These are phyloP conservation scores for Loxodonta africana DNA, from an alignment of 2,113 vertebrate genomes.

Conservation along the genomic window DNA sequence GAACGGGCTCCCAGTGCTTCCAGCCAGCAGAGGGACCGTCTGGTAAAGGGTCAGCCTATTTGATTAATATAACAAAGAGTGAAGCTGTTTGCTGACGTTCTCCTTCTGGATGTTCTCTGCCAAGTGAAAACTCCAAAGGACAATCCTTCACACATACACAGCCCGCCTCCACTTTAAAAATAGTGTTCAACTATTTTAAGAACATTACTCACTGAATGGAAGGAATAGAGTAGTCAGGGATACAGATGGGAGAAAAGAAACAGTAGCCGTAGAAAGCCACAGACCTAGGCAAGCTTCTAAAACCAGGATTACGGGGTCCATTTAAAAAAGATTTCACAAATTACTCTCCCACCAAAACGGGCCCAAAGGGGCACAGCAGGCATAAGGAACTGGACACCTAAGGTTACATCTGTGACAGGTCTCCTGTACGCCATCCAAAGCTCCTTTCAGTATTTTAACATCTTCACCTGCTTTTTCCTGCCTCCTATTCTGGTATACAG, in stretches of 20 bases:
- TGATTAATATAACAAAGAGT: not conserved
- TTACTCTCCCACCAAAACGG: not conserved
- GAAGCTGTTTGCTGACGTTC: not conserved
- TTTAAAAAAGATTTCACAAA: not conserved
- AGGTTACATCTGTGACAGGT: rapidly evolving
- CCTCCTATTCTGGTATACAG: not conserved
- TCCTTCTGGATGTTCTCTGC: not conserved
- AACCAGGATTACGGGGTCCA: not conserved
- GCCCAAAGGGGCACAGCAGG: no score
- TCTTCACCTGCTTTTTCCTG: not conserved
- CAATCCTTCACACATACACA: not conserved
- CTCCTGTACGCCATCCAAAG: no score
- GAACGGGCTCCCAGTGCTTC: not conserved
- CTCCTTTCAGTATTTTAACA: not conserved
- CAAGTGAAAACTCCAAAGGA: not conserved
- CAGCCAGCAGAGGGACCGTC: not conserved
- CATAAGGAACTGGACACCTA: not conserved
- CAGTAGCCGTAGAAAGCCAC: no score
- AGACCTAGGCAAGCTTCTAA: not conserved
- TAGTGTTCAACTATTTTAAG: not conserved
- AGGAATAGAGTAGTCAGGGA: not conserved
- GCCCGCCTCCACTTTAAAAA: not conserved
- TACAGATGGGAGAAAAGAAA: not conserved
- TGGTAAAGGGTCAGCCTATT: not conserved
- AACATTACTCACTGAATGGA: not conserved